Evolutionary conservation across 2,113 vertebrate genomes (phyloP).

Genomic region (Tyrannus savana): DNA sequence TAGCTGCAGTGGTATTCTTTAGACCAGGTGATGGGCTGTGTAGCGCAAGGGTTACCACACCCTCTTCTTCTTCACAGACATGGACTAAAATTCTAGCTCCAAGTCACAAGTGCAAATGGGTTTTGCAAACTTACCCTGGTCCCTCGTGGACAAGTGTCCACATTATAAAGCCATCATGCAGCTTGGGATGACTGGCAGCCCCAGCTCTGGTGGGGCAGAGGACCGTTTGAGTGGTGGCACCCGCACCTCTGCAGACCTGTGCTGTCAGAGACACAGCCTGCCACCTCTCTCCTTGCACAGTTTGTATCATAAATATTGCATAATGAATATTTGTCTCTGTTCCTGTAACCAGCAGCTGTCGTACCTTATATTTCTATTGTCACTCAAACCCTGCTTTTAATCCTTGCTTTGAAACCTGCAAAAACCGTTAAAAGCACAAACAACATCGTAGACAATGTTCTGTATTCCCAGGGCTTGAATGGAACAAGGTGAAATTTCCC

Average conservation of each 20-base stretch:
- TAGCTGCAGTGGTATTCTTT: background rate
- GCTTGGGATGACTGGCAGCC: background rate
- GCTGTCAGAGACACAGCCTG: background rate
- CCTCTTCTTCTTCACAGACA: background rate
- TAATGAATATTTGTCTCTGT: background rate
- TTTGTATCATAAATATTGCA: constrained; percentile 5
- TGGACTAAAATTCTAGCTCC: background rate
- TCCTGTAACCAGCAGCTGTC: constrained; percentile 9
- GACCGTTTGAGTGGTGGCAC: background rate
- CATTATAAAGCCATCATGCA: background rate
- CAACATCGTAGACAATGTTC: background rate
- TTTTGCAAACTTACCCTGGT: background rate
- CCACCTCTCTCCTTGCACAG: background rate
- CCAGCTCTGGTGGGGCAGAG: background rate
- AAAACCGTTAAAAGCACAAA: constrained; percentile 10
- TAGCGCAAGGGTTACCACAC: background rate
- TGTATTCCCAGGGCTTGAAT: background rate
- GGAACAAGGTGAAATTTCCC: background rate
- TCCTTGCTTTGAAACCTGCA: background rate
- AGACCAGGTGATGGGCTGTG: background rate
- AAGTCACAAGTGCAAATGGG: background rate
- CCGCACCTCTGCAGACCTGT: background rate
- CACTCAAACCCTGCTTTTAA: background rate
- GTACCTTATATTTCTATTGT: background rate
- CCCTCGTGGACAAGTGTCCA: background rate